phyloP scores from a whole-genome alignment of 2,113 vertebrate genomes.

The Microcebus ravelobensis region DNA sequence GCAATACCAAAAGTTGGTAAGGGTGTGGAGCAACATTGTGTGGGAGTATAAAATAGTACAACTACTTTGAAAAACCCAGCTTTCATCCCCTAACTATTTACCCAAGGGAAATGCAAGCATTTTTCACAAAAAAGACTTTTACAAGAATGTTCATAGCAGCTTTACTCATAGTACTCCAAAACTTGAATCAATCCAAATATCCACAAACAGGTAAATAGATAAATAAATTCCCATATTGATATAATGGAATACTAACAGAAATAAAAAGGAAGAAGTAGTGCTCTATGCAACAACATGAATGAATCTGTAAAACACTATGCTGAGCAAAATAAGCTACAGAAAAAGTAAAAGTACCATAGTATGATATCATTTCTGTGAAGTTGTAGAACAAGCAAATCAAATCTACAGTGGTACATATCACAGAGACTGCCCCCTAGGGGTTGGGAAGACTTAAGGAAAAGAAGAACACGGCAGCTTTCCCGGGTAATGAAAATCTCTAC shows the following conservation, averaged over 20 bases:
- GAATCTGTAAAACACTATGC: background rate
- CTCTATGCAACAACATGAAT: background rate
- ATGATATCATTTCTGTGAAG: background rate
- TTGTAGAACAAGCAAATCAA: background rate
- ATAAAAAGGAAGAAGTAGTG: background rate
- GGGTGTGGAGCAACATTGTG: background rate
- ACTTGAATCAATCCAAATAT: background rate
- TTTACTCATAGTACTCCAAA: background rate
- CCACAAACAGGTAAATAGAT: background rate
- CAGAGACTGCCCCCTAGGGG: background rate
- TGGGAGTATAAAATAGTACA: background rate
- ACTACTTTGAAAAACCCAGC: background rate
- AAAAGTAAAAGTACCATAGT: background rate
- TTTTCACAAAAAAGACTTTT: background rate
- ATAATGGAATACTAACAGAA: background rate
- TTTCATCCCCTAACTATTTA: background rate
- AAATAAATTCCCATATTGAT: background rate
- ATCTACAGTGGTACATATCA: background rate
- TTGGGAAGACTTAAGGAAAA: background rate
- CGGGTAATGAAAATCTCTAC: background rate
- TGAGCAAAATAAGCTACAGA: background rate
- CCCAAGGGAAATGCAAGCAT: background rate
- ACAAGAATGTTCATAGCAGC: background rate
- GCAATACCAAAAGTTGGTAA: background rate
- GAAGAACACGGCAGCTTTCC: background rate